Evolutionary conservation across 2,113 vertebrate species (phyloP), one percentile per base, ranked within the genome.

Genomic region (Larimichthys crocea): DNA sequence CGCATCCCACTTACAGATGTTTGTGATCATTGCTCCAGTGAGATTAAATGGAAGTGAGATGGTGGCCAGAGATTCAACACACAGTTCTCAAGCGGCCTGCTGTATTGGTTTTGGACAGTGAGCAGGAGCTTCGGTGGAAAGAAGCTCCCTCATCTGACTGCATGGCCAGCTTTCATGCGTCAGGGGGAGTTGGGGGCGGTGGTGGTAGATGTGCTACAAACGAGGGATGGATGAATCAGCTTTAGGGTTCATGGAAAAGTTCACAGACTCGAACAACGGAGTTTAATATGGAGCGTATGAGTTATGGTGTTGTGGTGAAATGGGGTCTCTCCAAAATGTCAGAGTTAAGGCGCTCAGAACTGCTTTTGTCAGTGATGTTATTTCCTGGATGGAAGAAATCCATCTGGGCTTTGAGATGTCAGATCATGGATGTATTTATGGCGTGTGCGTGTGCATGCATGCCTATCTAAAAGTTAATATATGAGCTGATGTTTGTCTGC

Each of bases 1-100:
- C 63, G 14, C 83, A 71, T 88, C 89, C 83, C 86, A 84, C 88
- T 83, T 84, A 87, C 94, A 94, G 89, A 92, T 94, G 91, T 92
- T 93, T 90, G 69, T 50, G 74, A 91, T 92, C 88, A 86, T 57
- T 42, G 65, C 72, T 89, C 77, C 77, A 65, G 74, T 75, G 86
- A 79, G 82, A 87, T 84, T 67, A 68, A 76, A 79, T 89, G 82
- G 77, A 76, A 75, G 74, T 10, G 55, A 75, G 79, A 88, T 62
- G 60, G 80, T 55, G 75, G 67, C 84, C 82, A 84, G 74, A 70
- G 76, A 73, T 76, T 65, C 69, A 56, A 17, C 78, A 66, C 76
- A 0, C 81, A 31, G 74, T 84, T 77, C 67, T 69, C 82, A 56
- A 71, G 65, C 67, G 26, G 57, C 76, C 48, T 11, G 69, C 80